Evolutionary conservation across 1,140 invertebrate species (phyloP), one percentile per base, ranked within the genome.

Genomic region (Agraylea sexmaculata): DNA sequence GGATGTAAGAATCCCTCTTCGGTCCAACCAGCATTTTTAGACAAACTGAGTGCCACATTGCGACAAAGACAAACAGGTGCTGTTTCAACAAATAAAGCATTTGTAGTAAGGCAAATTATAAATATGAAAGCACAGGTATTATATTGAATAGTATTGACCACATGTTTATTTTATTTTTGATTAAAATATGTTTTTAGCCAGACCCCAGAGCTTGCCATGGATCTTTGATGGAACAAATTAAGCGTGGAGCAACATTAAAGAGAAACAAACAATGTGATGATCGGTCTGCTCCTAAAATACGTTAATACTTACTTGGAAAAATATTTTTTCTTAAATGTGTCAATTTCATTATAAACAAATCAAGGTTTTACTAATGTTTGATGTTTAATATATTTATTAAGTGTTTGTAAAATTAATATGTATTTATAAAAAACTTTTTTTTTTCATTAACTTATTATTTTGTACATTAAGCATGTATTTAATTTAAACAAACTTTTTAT

Each of bases 191-290:
- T 35, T 64, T 71, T 45, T 58, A 74, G 78, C 69, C 73, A 64
- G 73, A 78, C 75, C 71, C 68, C 53, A 68, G 69, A 67, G 69
- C 77, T 53, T 85, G 73, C 69, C 76, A 73, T 65, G 80, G 69
- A 53, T 82, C 66, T 38, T 64, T 92, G 1, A 87, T 91, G 85
- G 87, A 91, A 68, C 87, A 92, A 53, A 91, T 92, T 30, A 80
- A 87, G 53, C 72, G 80, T 28, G 87, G 87, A 18, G 86, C 83
- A 2, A 77, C 78, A 3, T 59, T 91, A 34, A 77, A 71, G 29
- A 73, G 80, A 47, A 83, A 77, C 46, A 74, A 69, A 54, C 62
- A 68, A 27, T 68, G 73, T 51, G 76, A 77, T 61, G 75, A 78
- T 52, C 51, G 65, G 17, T 68, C 65, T 1, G 65, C 65, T 22